phyloP scores from a whole-genome alignment of 2,797 vertebrate species.

The Mallotus villosus region DNA sequence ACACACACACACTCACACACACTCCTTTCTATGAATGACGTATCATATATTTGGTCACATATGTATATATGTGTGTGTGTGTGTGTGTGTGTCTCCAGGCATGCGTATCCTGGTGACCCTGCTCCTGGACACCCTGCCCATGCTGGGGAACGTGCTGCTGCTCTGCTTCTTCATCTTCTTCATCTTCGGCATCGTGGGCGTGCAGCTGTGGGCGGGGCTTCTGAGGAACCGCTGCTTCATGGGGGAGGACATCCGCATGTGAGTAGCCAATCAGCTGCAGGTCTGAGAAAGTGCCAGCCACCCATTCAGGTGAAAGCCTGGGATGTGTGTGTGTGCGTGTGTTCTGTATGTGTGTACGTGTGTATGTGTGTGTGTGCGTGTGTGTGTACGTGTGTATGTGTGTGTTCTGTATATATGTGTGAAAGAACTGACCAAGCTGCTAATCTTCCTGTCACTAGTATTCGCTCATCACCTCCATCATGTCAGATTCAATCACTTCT shows the following conservation, averaged over 20 bases:
- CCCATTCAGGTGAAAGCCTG: too few species aligned
- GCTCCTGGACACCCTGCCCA: constrained; percentile 93
- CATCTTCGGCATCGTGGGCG: constrained; percentile 94
- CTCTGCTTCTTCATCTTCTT: constrained; percentile 98
- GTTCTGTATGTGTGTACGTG: too few species aligned
- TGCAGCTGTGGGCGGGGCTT: constrained; percentile 95
- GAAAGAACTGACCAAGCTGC: constrained; percentile 6
- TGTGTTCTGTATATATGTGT: not conserved
- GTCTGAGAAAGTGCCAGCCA: too few species aligned
- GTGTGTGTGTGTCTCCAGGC: too few species aligned
- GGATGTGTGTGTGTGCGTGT: too few species aligned
- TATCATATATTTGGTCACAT: too few species aligned
- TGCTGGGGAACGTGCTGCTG: constrained; percentile 94
- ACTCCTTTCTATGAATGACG: too few species aligned
- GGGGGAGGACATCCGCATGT: constrained; percentile 85
- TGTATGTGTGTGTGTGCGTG: too few species aligned
- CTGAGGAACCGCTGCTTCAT: constrained; percentile 95
- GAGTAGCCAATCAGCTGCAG: constrained; percentile 48
- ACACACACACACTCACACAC: too few species aligned
- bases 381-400: too few species aligned
- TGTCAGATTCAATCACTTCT: constrained; percentile 29
- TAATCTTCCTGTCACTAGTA: constrained; percentile 12
- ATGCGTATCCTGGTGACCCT: constrained; percentile 83
- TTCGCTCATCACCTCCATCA: constrained; percentile 17
- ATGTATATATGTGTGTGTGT: too few species aligned